Evolutionary conservation across 2,113 vertebrate species (phyloP).

Genomic region (Galemys pyrenaicus): DNA sequence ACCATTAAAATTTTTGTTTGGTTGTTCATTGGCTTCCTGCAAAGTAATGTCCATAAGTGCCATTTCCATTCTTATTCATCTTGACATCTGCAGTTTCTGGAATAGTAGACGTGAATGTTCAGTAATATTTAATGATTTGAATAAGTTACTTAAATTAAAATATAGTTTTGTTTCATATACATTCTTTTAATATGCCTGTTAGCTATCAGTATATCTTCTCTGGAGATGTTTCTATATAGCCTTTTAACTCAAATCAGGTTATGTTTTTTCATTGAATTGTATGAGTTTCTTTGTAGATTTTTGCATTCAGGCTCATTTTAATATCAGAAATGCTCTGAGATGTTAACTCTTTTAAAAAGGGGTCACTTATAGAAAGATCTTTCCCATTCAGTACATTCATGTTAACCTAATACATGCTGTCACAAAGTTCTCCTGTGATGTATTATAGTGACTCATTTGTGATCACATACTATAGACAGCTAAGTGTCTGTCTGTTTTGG

Average conservation of each 20-base stretch:
- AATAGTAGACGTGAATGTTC: not conserved
- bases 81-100: not conserved
- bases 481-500: constrained; percentile 68
- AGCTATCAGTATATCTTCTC: too few relatives aligned
- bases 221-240: too few relatives aligned
- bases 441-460: constrained; percentile 77
- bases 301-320: not conserved
- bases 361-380: constrained; percentile 44
- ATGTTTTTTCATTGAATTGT: too few relatives aligned
- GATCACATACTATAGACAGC: constrained; percentile 70
- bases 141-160: not conserved
- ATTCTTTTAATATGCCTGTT: too few relatives aligned
- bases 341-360: not conserved
- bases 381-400: not conserved
- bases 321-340: constrained; percentile 16
- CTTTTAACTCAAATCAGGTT: too few relatives aligned
- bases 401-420: accelerated
- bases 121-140: not conserved
- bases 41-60: accelerated
- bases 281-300: too few relatives aligned
- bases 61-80: not conserved
- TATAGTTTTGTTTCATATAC: not conserved
- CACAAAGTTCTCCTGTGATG: constrained; percentile 60
- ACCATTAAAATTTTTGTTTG: not conserved
- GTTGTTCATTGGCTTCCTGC: not conserved